Conservation (phyloP, 2,888 invertebrate species). For the Taphrorychus bicolor region DNA sequence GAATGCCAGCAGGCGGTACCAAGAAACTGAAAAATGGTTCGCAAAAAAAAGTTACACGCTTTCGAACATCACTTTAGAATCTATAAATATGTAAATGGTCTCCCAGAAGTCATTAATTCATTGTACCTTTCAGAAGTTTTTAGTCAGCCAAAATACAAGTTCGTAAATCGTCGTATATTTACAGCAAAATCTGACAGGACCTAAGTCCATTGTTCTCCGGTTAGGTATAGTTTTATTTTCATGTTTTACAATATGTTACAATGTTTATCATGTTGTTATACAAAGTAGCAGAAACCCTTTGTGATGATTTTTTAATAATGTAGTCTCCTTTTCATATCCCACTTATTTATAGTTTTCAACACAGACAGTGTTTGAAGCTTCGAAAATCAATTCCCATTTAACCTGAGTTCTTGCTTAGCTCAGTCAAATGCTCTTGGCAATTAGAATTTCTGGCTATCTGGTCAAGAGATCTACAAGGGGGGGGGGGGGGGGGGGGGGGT, state of each 20-base stretch:
- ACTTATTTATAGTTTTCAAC: no score
- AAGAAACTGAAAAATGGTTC: not conserved
- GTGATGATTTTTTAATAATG: not conserved
- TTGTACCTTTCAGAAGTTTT: conserved; percentile 39
- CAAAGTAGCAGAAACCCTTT: not conserved
- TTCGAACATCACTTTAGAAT: conserved; percentile 22
- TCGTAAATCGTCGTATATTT: conserved; percentile 40
- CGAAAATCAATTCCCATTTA: no score
- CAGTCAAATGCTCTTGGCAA: not conserved
- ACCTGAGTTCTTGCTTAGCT: not conserved
- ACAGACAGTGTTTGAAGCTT: no score
- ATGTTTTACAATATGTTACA: conserved; percentile 37
- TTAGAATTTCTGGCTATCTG: no score
- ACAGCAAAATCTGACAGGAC: conserved; percentile 39
- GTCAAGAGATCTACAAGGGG: no score
- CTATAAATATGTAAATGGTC: conserved; percentile 41
- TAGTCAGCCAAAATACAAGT: conserved; percentile 38
- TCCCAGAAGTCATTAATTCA: conserved; percentile 42
- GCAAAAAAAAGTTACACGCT: conserved; percentile 15
- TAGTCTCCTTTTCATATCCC: no score
- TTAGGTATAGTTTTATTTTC: conserved; percentile 37
- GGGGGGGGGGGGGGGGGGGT: no score
- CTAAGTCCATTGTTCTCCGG: conserved; percentile 38
- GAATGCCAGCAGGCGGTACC: not conserved
- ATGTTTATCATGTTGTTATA: conserved; percentile 11